These are phyloP conservation scores for Eumaeus atala DNA, from an alignment of 1,140 invertebrate species.

Conservation along the genomic window DNA sequence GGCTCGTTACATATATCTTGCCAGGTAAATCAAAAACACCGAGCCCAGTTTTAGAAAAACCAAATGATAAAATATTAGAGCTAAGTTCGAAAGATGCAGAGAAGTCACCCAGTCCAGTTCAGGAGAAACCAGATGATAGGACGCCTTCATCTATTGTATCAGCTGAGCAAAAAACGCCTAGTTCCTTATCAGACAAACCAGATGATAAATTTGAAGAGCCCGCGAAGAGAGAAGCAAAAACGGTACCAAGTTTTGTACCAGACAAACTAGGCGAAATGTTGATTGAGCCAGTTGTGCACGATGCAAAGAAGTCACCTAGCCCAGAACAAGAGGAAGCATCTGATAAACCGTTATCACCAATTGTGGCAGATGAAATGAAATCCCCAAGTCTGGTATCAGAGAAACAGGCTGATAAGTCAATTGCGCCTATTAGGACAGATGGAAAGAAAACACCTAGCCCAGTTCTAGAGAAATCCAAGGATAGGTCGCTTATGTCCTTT, in stretches of 20 bases:
- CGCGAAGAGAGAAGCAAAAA: too few species aligned
- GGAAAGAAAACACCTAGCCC: background rate
- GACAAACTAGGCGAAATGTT: too few species aligned
- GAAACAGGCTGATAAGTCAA: background rate
- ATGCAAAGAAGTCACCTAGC: background rate
- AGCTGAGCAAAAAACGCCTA: too few species aligned
- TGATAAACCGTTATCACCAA: background rate
- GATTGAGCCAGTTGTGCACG: too few species aligned
- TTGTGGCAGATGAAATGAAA: conserved; percentile 8
- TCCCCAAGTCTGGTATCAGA: conserved; percentile 7
- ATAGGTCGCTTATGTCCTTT: too few species aligned
- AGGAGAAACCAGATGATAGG: background rate
- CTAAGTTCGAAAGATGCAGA: too few species aligned
- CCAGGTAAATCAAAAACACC: background rate
- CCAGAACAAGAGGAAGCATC: background rate
- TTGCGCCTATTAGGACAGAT: background rate
- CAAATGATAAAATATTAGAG: background rate
- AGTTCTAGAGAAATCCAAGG: too few species aligned
- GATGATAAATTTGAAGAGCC: too few species aligned
- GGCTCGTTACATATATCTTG: background rate
- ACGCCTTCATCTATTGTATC: background rate
- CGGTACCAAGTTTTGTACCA: too few species aligned
- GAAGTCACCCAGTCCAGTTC: too few species aligned
- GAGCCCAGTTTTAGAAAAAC: background rate
- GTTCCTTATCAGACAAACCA: background rate